Evolutionary conservation across 2,797 vertebrate species (phyloP).

Genomic region (Cyprinella venusta): DNA sequence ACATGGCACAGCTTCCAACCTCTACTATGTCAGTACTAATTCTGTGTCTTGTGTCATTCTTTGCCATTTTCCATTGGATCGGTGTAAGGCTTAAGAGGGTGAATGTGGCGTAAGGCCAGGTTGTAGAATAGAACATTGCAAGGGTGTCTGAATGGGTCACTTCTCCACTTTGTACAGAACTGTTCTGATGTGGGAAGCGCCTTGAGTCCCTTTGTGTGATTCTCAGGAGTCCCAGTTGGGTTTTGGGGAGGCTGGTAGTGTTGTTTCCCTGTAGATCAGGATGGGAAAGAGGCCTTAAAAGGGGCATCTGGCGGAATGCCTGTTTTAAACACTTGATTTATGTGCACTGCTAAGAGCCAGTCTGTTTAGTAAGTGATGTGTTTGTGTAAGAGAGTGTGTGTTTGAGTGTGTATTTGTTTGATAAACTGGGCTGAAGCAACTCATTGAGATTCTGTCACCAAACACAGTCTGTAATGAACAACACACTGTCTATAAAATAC

Average conservation of each 20-base stretch:
- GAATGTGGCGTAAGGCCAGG: constrained; percentile 9
- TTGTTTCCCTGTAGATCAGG: constrained; percentile 38
- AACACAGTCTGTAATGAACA: constrained; percentile 19
- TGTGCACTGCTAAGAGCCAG: constrained; percentile 48
- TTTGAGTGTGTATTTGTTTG: constrained; percentile 19
- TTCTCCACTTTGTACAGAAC: constrained; percentile 40
- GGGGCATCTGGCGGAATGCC: constrained; percentile 52
- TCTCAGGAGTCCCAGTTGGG: constrained; percentile 41
- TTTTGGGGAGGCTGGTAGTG: constrained; percentile 36
- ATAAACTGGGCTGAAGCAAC: constrained; percentile 8
- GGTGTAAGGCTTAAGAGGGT: constrained; percentile 36
- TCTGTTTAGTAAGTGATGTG: constrained; percentile 39
- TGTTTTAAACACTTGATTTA: constrained; percentile 59
- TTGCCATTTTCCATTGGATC: constrained; percentile 25
- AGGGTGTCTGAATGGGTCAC: constrained; percentile 41
- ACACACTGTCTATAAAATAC: background rate
- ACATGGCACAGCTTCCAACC: constrained; percentile 28
- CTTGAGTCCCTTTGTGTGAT: constrained; percentile 48
- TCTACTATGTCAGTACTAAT: constrained; percentile 44
- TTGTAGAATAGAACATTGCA: constrained; percentile 30
- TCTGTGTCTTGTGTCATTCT: constrained; percentile 23
- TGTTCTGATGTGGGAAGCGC: constrained; percentile 55
- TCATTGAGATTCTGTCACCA: constrained; percentile 36
- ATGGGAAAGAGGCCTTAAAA: constrained; percentile 55
- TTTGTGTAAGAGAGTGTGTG: constrained; percentile 24